A percentile compares a stretch with the other conserved stretches of the same genome.
Evolutionary conservation across 2,113 vertebrate genomes (phyloP).

Genomic region (Cinclus mexicanus): DNA sequence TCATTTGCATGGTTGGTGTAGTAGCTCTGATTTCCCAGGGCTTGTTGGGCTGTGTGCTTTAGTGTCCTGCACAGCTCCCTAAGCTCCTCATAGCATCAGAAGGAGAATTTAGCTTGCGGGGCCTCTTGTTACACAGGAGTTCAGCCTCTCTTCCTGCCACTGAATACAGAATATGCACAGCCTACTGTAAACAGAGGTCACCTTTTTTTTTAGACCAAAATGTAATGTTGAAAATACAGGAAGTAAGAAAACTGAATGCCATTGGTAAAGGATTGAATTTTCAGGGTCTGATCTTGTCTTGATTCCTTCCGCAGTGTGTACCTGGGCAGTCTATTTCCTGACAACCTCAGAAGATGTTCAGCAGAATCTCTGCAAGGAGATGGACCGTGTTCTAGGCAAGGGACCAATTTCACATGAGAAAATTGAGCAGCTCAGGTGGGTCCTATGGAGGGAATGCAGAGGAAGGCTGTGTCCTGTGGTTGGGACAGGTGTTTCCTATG

Average conservation of each 20-base stretch:
- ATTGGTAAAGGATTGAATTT: not conserved
- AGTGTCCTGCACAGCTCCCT: not conserved
- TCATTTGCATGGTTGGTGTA: not conserved
- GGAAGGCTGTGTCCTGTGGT: not conserved
- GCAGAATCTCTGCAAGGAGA: slow-evolving; percentile 85
- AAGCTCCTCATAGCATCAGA: not conserved
- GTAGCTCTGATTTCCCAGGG: not conserved
- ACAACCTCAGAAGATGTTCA: slow-evolving; percentile 88
- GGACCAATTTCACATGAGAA: slow-evolving; percentile 85
- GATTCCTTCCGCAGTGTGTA: slow-evolving; percentile 84
- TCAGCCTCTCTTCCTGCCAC: not conserved
- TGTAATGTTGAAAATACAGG: not conserved
- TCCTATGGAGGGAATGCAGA: not conserved
- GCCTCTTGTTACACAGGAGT: not conserved
- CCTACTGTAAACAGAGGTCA: not conserved
- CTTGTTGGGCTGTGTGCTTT: not conserved
- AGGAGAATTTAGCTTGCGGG: not conserved
- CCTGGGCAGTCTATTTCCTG: slow-evolving; percentile 93
- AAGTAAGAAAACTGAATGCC: not conserved
- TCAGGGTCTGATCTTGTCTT: not conserved
- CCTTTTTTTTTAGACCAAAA: not conserved
- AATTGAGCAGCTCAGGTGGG: slow-evolving; percentile 89
- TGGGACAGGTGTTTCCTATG: not conserved
- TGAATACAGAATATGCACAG: not conserved
- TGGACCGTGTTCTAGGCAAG: slow-evolving; percentile 85